Evolutionary conservation across 2,888 invertebrate genomes (phyloP), one percentile per base, ranked within the genome.

Genomic region (Parasteatoda lunata): DNA sequence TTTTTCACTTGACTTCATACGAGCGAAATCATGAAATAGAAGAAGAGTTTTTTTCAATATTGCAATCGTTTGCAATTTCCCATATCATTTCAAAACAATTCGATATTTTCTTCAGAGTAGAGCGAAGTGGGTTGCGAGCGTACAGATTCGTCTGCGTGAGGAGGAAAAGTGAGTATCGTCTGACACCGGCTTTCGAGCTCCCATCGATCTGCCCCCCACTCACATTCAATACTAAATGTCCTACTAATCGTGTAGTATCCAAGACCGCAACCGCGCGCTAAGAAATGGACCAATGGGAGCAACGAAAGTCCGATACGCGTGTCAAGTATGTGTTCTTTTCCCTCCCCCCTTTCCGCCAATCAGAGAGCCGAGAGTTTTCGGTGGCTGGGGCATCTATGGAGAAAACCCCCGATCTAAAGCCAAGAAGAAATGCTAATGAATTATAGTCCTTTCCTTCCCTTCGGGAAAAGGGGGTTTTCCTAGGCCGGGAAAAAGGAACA

Each of bases 401-500:
- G 72, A 51, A n/a, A 15, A 65, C 48, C 68, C 77, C 69, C 81
- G 9, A 30, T 9, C 66, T 68, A 68, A n/a, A 77, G 68, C 77
- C 77, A 77, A 77, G 76, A 76, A 84, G 81, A 81, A 86, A 86
- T 86, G 85, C 80, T 86, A 86, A 86, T 86, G 85, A 86, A 86
- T 86, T 86, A 80, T 86, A 64, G 79, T 75, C 70, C 65, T 76
- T 80, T 86, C 80, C 85, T 80, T 86, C 78, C 85, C 71, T 76
- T 59, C 51, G 76, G 84, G 75, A 79, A 85, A 79, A 79, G 79
- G 79, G 84, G 84, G 75, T 71, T 79, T 86, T 86, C 86, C 86
- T 77, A 68, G 72, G 81, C 59, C 87, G 82, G 85, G 77, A 79
- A 81, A 81, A 81, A 72, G 80, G 80, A 73, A 78, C 77, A 83